A percentile compares a stretch with the other conserved stretches of the same genome.
phyloP scores from a whole-genome alignment of 2,888 invertebrate species.

The Stegophylla sp. region DNA sequence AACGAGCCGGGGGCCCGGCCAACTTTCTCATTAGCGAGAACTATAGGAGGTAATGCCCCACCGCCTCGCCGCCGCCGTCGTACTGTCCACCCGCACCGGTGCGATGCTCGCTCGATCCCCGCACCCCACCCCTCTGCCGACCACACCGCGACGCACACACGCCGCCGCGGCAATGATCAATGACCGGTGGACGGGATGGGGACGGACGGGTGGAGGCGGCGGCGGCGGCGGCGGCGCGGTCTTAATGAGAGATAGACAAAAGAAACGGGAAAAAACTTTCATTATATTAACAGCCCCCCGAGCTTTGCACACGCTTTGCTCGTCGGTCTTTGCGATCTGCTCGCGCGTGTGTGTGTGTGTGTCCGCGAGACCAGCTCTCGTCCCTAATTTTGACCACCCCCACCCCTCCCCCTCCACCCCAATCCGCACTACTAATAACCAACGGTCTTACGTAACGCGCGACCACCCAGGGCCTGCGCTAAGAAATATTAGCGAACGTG shows the following conservation, averaged over 20 bases:
- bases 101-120: conserved; percentile 7
- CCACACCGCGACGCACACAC: not conserved
- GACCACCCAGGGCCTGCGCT: not conserved
- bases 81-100: conserved; percentile 13
- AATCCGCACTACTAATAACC: not conserved
- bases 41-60: conserved; percentile 37
- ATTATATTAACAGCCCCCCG: conserved; percentile 57
- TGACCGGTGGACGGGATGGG: conserved; percentile 41
- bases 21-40: conserved; percentile 58
- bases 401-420: too few species aligned
- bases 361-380: conserved; percentile 26
- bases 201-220: too few species aligned
- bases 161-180: conserved; percentile 53
- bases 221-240: conserved; percentile 10
- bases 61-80: not conserved
- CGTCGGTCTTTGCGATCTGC: not conserved
- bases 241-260: conserved; percentile 59
- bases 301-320: conserved; percentile 10
- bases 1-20: conserved; percentile 57
- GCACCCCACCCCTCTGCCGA: not conserved
- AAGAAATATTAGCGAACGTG: too few species aligned
- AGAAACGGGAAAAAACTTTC: conserved; percentile 59
- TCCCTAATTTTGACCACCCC: conserved; percentile 5
- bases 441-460: not conserved
- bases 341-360: not conserved